A percentile compares a stretch with the other conserved stretches of the same genome.
phyloP scores from a whole-genome alignment of 2,888 invertebrate genomes.

The Melanostoma mellinum region DNA sequence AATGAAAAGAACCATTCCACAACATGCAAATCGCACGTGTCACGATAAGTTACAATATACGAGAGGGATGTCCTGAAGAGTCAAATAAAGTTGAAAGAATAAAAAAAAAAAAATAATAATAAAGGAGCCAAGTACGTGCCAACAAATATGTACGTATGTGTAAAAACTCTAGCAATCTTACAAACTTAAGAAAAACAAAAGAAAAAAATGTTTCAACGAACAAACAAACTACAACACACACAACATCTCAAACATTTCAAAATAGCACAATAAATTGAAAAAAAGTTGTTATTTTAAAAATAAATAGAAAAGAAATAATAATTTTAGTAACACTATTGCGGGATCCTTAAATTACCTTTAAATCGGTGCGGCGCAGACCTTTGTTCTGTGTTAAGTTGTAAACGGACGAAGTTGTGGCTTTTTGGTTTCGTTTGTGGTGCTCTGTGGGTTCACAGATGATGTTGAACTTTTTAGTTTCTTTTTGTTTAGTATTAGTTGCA shows the following conservation, averaged over 20 bases:
- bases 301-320: not conserved
- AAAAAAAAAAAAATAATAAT: not conserved
- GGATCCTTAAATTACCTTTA: conserved; percentile 54
- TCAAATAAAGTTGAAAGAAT: not conserved
- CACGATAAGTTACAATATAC: not conserved
- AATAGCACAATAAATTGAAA: conserved; percentile 18
- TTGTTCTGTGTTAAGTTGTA: conserved; percentile 22
- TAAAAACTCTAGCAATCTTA: conserved; percentile 28
- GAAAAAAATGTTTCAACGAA: conserved; percentile 30
- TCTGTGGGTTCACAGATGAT: conserved; percentile 29
- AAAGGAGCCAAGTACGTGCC: conserved; percentile 37
- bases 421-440: conserved; percentile 17
- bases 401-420: conserved; percentile 16
- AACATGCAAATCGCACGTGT: conserved; percentile 28
- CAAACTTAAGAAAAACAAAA: not conserved
- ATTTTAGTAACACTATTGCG: not conserved
- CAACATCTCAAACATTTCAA: conserved; percentile 9
- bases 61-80: not conserved
- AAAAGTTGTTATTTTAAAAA: not conserved
- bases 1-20: conserved; percentile 22
- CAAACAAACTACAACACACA: conserved; percentile 31
- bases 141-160: not conserved
- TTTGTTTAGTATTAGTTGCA: conserved; percentile 44
- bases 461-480: conserved; percentile 31
- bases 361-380: conserved; percentile 27